phyloP scores from a whole-genome alignment of 2,797 vertebrate genomes.

The Glyptemys insculpta region DNA sequence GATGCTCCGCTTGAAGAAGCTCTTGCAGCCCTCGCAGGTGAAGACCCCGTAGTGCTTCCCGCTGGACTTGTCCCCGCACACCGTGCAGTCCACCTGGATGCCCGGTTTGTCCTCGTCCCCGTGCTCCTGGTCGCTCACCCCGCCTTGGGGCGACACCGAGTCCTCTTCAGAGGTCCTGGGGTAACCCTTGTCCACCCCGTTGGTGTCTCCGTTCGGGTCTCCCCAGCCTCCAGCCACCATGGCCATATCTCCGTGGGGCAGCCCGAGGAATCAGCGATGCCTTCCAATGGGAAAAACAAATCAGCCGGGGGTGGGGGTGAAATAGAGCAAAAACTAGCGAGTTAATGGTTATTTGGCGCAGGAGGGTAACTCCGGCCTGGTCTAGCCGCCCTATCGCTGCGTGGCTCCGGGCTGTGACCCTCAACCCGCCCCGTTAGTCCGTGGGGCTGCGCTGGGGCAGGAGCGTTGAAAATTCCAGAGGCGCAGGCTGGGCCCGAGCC shows the following conservation, averaged over 20 bases:
- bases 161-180: constrained; percentile 86
- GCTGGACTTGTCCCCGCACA: constrained; percentile 94
- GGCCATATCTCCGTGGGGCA: constrained; percentile 85
- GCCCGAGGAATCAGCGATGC: not conserved
- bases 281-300: not conserved
- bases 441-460: not conserved
- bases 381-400: not conserved
- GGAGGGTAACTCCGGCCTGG: constrained; percentile 70
- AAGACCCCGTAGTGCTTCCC: constrained; percentile 96
- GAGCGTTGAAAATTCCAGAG: not conserved
- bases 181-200: constrained; percentile 90
- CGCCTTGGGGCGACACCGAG: constrained; percentile 90
- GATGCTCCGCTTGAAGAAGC: constrained; percentile 95
- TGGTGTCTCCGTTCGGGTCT: constrained; percentile 91
- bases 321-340: not conserved
- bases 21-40: constrained; percentile 97
- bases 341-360: not conserved
- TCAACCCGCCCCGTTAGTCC: too few species aligned
- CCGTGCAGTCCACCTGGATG: constrained; percentile 93
- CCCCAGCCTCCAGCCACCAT: constrained; percentile 96
- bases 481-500: too few species aligned
- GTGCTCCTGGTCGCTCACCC: constrained; percentile 90
- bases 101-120: constrained; percentile 90
- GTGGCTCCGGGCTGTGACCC: constrained; percentile 58
- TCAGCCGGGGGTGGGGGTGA: not conserved